Evolutionary conservation across 2,888 invertebrate genomes (phyloP), one percentile per base, ranked within the genome.

Genomic region (Aleiodes testaceus): DNA sequence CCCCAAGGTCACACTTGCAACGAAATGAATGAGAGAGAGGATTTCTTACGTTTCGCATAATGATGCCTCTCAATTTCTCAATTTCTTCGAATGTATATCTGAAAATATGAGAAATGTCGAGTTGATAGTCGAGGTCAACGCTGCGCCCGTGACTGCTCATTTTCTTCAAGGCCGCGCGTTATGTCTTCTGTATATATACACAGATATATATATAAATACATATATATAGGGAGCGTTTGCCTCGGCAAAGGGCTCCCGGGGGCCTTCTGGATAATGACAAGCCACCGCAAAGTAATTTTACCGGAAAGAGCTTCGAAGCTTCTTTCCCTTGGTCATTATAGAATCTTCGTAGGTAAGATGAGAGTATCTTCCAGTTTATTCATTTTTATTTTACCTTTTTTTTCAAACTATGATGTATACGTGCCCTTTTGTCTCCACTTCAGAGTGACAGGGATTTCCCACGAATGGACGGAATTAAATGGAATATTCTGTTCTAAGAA

Each of bases 201-300:
- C 5, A 2, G 3, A 1, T 26, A 26, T 26, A 26, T 2, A 53
- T 68, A 42, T 26, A 26, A 26, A 26, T 26, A 26, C 26, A 44
- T 67, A 36, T 47, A 63, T 30, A 30, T 63, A 61, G 26, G 16
- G 55, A 55, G 55, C 42, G 65, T 61, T 61, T 30, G 12, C 50
- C 30, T 49, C 50, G 47, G 12, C 61, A 61, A 45, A 69, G 52
- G 69, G 64, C 52, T 63, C 26, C 47, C 52, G 47, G 30, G 49
- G 68, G 47, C 81, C 79, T 80, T 80, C 75, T 69, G 72, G 75
- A 76, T 77, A 77, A 77, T 77, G 77, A 77, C 75, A 74, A 77
- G 74, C 75, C 74, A 75, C 77, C 77, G 77, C 77, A 77, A 75
- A 77, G 77, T 77, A 75, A 77, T 77, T 77, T 77, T 75, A 75